These are phyloP conservation scores for Taurulus bubalis DNA, from an alignment of 2,113 vertebrate genomes.

Conservation along the genomic window DNA sequence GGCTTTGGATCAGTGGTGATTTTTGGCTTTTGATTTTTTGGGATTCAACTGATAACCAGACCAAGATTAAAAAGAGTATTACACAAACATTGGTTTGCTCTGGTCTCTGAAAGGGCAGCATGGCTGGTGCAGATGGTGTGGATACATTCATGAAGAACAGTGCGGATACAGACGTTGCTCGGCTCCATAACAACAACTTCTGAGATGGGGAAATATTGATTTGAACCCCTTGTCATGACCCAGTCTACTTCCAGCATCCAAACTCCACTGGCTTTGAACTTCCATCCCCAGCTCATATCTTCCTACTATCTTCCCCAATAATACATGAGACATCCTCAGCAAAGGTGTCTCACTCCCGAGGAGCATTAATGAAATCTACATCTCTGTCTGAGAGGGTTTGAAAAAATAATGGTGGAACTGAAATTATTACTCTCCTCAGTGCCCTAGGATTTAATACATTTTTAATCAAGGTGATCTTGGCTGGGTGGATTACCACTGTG, in stretches of 20 bases:
- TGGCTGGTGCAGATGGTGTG: constrained; percentile 83
- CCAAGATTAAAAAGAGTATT: constrained; percentile 67
- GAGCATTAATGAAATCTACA: constrained; percentile 81
- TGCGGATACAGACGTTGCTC: constrained; percentile 80
- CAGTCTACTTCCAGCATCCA: constrained; percentile 70
- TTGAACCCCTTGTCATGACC: constrained; percentile 73
- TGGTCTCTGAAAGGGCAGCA: constrained; percentile 79
- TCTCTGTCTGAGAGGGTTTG: constrained; percentile 80
- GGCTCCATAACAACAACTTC: constrained; percentile 74
- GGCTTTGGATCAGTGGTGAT: constrained; percentile 77
- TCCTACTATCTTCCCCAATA: constrained; percentile 74
- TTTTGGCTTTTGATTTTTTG: constrained; percentile 76
- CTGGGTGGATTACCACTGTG: constrained; percentile 78
- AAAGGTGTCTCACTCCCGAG: constrained; percentile 74
- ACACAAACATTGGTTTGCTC: constrained; percentile 75
- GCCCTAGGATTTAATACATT: constrained; percentile 81
- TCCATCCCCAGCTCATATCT: constrained; percentile 71
- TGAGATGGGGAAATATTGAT: constrained; percentile 75
- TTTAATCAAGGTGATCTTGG: constrained; percentile 82
- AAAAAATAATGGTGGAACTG: constrained; percentile 80
- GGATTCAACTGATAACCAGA: constrained; percentile 74
- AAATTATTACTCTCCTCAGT: constrained; percentile 82
- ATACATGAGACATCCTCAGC: constrained; percentile 75
- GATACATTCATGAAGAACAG: constrained; percentile 86
- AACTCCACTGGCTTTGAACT: constrained; percentile 71